Base-by-base conservation (phyloP, 2,888 invertebrate genomes). In the Phragmatobia fuliginosa region DNA sequence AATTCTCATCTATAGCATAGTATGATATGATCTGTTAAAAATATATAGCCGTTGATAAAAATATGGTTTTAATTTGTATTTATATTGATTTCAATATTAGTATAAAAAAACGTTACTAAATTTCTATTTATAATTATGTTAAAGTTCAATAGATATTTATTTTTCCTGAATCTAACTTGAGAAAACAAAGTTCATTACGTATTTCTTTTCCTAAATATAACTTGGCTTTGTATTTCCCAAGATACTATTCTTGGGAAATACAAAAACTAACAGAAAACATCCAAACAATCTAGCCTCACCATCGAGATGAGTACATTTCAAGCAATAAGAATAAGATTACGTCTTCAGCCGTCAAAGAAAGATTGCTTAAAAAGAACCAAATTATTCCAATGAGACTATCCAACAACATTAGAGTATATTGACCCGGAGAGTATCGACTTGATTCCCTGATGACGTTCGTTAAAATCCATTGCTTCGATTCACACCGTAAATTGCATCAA, bases 381-480 rank as follows among this genome's bases (percentile, higher is more conserved):
- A 74, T 78, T 76, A 76, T 76, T 68, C 72, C 49, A 33, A 76
- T 81, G 81, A 73, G 66, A 63, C 64, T 49, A 64, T 66, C 61
- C 49, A 62, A 32, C 66, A 68, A 67, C 68, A 76, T 81, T 73
- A 74, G 65, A n/a, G 66, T 70, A 68, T 70, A 68, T 79, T 68
- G 72, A 73, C 76, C 66, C n/a, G 52, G 32, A 66, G 32, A 59
- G 73, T 72, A 68, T 73, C 63, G 60, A 62, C 67, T 64, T 65
- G 58, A 68, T n/a, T 67, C 69, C 49, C 45, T 80, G 76, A 72
- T 65, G 70, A 63, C 67, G 68, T 79, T 84, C 84, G 79, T 83
- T 83, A 83, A 84, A 83, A 78, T 77, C 76, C 74, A 62, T 75
- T 75, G 82, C 81, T 36, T 78, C 82, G 74, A 62, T 84, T 81